Evolutionary conservation across 2,113 vertebrate species (phyloP).

Genomic region (Ia io): DNA sequence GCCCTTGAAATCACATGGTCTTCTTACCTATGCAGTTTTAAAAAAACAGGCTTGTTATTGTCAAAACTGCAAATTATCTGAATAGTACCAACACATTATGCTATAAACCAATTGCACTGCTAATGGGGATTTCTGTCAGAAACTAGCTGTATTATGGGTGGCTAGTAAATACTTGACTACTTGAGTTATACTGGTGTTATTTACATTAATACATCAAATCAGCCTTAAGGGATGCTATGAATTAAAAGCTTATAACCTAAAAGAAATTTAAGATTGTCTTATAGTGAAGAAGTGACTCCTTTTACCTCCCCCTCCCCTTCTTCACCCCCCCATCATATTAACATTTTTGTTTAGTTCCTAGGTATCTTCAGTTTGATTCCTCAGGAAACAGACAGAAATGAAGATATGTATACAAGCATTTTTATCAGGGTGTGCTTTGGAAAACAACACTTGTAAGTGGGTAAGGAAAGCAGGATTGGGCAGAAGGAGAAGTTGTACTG

Average conservation of each 20-base stretch:
- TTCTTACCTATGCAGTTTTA: slow-evolving; percentile 26
- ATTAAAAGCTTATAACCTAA: background rate
- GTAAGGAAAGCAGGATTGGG: background rate
- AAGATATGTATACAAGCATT: background rate
- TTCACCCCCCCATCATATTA: background rate
- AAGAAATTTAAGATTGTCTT: background rate
- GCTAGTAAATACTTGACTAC: slow-evolving; percentile 33
- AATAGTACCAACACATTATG: background rate
- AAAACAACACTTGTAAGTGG: background rate
- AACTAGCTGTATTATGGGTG: background rate
- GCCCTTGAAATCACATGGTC: background rate
- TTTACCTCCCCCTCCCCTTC: background rate
- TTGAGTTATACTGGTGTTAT: background rate
- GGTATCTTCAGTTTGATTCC: background rate
- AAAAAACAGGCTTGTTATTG: slow-evolving; percentile 45
- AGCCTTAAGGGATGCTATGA: background rate
- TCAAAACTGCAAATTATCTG: slow-evolving; percentile 29
- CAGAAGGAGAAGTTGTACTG: background rate
- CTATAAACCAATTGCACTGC: background rate
- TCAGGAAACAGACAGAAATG: background rate
- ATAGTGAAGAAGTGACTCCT: background rate
- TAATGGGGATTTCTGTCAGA: slow-evolving; percentile 1
- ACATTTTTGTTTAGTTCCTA: background rate
- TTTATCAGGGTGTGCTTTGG: background rate
- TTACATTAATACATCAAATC: slow-evolving; percentile 4